Evolutionary conservation across 64 coral and sea anemone species (phyloP).

Genomic region (Stylophora pistillata): DNA sequence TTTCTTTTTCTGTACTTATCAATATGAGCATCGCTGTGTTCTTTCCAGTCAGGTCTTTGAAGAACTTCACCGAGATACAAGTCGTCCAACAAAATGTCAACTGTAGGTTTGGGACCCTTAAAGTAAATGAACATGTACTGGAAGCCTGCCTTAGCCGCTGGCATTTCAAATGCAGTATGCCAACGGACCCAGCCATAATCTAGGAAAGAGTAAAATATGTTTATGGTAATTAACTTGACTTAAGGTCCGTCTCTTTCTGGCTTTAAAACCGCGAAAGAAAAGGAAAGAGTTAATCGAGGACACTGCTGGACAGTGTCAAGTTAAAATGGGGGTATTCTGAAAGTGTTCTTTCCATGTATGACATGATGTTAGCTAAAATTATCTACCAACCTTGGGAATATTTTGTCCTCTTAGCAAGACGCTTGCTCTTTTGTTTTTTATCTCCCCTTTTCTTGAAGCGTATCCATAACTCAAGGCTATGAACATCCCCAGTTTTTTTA

Average conservation of each 20-base stretch:
- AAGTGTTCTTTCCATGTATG: neutral
- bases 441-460: slow-evolving; percentile 61
- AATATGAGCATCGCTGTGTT: slow-evolving; percentile 57
- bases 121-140: slow-evolving; percentile 83
- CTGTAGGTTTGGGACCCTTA: slow-evolving; percentile 67
- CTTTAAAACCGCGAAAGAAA: no score
- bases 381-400: slow-evolving; percentile 57
- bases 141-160: slow-evolving; percentile 45
- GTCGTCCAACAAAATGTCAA: slow-evolving; percentile 81
- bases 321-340: no score
- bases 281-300: no score
- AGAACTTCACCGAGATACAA: slow-evolving; percentile 62
- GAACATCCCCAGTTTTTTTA: slow-evolving; percentile 72
- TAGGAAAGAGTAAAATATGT: neutral
- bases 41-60: slow-evolving; percentile 64
- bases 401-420: slow-evolving; percentile 56
- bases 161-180: slow-evolving; percentile 81
- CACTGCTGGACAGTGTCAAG: no score
- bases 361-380: no score
- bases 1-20: slow-evolving; percentile 74
- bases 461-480: slow-evolving; percentile 83
- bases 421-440: slow-evolving; percentile 49
- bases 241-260: no score
- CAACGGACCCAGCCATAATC: slow-evolving; percentile 79
- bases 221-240: no score